Base-by-base conservation (phyloP, 2,797 vertebrate genomes). In the Acanthornis magna region DNA sequence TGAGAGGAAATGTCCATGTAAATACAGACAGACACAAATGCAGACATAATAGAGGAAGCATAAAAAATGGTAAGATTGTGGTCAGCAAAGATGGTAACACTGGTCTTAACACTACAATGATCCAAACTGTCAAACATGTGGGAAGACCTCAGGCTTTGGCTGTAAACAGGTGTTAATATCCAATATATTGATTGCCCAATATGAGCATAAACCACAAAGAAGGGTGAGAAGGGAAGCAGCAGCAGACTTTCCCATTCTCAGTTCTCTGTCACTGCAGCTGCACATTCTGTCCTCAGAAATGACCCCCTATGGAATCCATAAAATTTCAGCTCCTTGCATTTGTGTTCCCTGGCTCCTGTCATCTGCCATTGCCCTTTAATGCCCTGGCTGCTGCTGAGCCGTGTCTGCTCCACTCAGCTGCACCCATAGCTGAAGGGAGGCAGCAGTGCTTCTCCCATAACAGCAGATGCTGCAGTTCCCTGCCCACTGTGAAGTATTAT, bases 391-490 rank as follows among this genome's bases (percentile, higher is more conserved):
- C 62, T 73, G 42, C 85, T 85, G 68, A 83, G 75, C 84, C 6
- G 0, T 3, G 62, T 45, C 88, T 75, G 84, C 79, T 67, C n/a
- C 47, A 26, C 57, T 45, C 94, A 87, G 89, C 91, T 82, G 80
- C n/a, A 80, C 32, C 65, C 75, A 29, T 21, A 50, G 72, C 89
- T 89, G 58, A 77, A 51, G 40, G 25, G 43, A 60, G n/a, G 70
- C 45, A 70, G 79, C 43, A 51, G 5, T 16, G 25, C 76, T 70
- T 62, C 91, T 78, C 50, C 73, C 80, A 82, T 22, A 83, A 47
- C 63, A 91, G 57, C 93, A 86, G 91, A 80, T 95, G 91, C 80
- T 94, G 71, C 58, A 43, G 11, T 57, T 85, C 57, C 55, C 38
- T 74, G 34, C n/a, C 91, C 81, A 96, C 81, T 90, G 84, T 82